These are phyloP conservation scores for Bombus polaris DNA, from an alignment of 1,140 invertebrate genomes.

Conservation along the genomic window DNA sequence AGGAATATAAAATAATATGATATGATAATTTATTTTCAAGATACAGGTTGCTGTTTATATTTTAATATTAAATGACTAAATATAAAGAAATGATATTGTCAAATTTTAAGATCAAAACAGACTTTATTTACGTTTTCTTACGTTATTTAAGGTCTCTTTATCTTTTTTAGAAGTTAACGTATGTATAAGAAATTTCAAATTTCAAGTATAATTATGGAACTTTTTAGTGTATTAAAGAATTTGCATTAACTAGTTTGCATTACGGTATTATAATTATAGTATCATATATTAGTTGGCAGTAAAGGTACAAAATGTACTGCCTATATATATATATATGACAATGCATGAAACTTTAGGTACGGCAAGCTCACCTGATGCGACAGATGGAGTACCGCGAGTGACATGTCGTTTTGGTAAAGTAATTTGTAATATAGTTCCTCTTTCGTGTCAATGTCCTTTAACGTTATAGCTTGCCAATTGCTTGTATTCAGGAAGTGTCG, in stretches of 20 bases:
- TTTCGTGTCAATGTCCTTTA: constrained; percentile 61
- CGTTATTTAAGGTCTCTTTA: neutral
- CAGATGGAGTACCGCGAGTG: constrained; percentile 74
- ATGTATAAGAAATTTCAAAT: neutral
- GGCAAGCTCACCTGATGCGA: constrained; percentile 70
- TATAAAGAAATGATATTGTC: neutral
- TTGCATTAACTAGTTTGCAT: neutral
- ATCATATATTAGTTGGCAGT: constrained; percentile 1
- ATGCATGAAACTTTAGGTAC: constrained; percentile 78
- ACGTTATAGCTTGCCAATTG: constrained; percentile 72
- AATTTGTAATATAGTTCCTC: constrained; percentile 68
- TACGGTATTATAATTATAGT: neutral
- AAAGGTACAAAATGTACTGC: constrained; percentile 19
- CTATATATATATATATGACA: constrained; percentile 56
- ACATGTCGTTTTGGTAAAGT: constrained; percentile 81
- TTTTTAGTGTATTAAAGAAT: neutral
- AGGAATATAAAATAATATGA: neutral
- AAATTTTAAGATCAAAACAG: neutral
- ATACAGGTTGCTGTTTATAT: neutral
- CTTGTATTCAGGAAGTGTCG: constrained; percentile 66
- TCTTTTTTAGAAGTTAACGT: neutral
- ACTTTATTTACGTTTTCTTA: neutral
- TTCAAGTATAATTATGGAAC: neutral
- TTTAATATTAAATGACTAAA: neutral
- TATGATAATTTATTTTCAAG: neutral